These are phyloP conservation scores for Cyprinus carpio DNA, from an alignment of 2,113 vertebrate genomes.

Conservation along the genomic window DNA sequence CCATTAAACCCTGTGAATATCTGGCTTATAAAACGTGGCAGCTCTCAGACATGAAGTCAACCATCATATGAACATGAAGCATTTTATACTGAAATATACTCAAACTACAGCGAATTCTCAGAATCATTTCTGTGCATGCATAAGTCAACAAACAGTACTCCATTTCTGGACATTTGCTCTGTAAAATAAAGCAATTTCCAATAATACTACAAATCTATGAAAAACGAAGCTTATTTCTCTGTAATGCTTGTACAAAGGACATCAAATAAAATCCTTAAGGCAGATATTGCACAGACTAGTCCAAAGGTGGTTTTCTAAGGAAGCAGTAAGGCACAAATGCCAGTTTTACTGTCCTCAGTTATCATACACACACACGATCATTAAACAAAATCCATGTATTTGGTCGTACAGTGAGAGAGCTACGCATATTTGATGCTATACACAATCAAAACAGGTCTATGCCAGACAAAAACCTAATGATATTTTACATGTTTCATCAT, in stretches of 20 bases:
- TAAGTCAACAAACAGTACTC: neutral
- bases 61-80: neutral
- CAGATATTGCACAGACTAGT: constrained; percentile 82
- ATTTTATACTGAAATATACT: constrained; percentile 33
- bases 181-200: neutral
- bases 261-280: constrained; percentile 76
- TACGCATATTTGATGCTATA: constrained; percentile 56
- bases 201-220: constrained; percentile 42
- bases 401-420: constrained; percentile 61
- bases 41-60: neutral
- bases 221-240: constrained; percentile 74
- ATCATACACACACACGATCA: constrained; percentile 14
- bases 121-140: neutral
- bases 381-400: constrained; percentile 47
- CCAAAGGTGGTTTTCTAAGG: constrained; percentile 69
- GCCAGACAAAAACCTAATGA: constrained; percentile 47
- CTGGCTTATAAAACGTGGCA: too few species aligned
- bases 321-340: constrained; percentile 78
- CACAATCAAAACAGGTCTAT: constrained; percentile 35
- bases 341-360: constrained; percentile 65
- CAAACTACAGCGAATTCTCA: neutral
- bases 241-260: constrained; percentile 74
- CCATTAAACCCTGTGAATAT: constrained; percentile 4
- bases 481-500: constrained; percentile 56
- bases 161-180: neutral